phyloP scores from a whole-genome alignment of 2,113 vertebrate genomes.

The Caloenas nicobarica region DNA sequence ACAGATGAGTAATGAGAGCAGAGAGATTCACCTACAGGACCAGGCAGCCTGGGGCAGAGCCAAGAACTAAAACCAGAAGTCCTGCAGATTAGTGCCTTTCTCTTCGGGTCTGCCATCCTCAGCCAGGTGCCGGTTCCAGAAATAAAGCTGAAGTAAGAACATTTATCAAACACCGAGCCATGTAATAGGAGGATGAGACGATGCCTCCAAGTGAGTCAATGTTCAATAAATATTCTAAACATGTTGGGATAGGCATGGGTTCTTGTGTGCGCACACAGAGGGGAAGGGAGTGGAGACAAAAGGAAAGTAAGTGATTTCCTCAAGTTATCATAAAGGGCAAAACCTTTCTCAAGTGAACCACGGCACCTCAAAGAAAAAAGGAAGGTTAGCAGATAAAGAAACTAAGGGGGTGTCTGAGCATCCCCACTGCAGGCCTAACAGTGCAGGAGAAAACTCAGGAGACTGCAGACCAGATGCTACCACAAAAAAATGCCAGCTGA shows the following conservation, averaged over 20 bases:
- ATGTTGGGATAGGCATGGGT: not conserved
- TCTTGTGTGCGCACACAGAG: not conserved
- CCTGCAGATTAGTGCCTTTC: not conserved
- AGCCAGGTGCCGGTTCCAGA: accelerated
- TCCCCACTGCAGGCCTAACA: not conserved
- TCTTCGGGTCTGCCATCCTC: not conserved
- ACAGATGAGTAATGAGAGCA: not conserved
- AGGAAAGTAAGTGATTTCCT: not conserved
- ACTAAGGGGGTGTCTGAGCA: not conserved
- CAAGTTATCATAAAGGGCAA: not conserved
- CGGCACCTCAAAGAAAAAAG: not conserved
- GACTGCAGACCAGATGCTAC: not conserved
- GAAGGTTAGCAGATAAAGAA: not conserved
- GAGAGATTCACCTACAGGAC: not conserved
- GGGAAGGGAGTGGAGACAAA: not conserved
- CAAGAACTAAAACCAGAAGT: not conserved
- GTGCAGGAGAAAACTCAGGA: not conserved
- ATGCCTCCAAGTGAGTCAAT: not conserved
- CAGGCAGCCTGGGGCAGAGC: not conserved
- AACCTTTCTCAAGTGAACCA: not conserved
- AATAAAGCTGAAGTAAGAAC: not conserved
- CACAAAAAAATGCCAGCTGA: not conserved
- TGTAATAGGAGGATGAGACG: not conserved
- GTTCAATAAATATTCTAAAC: not conserved
- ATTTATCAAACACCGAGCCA: not conserved